Evolutionary conservation across 1,140 invertebrate species (phyloP), one percentile per base, ranked within the genome.

Genomic region (Eulimnadia texana): DNA sequence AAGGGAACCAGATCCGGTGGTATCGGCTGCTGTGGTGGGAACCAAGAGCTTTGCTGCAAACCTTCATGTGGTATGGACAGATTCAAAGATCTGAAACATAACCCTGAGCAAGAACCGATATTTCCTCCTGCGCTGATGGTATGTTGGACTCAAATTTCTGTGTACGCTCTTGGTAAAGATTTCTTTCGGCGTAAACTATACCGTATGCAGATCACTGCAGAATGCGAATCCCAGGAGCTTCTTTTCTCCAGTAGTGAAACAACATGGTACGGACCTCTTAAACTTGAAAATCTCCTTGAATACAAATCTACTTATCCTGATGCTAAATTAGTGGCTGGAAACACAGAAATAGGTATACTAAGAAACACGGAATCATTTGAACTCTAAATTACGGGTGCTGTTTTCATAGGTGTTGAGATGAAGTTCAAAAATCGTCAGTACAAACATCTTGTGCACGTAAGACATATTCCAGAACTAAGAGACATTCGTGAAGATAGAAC

Each of bases 371-470:
- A n/a, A n/a, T n/a, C n/a, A n/a, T n/a, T n/a, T n/a, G n/a, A n/a
- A n/a, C n/a, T n/a, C n/a, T n/a, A n/a, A n/a, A n/a, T n/a, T n/a
- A n/a, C n/a, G n/a, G n/a, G n/a, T n/a, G n/a, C n/a, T n/a, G n/a
- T n/a, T 42, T 42, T 42, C 6, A 42, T 16, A 60, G 91, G 82
- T 6, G 82, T 96, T 29, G 92, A 96, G 78, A 79, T 88, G 0
- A 96, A 95, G 71, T 90, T 94, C 68, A 93, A 93, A 70, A 83
- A 88, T 66, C 82, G 81, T 65, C 66, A 81, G 0, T 94, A 93
- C 73, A 86, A 89, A 0, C 76, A 89, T 24, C 73, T 94, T 28
- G 83, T 97, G 50, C 83, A 85, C 67, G 83, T 90, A 2, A 82
- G 72, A 16, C 77, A 82, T 69, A 77, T 95, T 42, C 69, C 72